Conservation (phyloP, 30 jellyfish, hydroid and myxozoan genomes). For the Cassiopea xamachana region DNA sequence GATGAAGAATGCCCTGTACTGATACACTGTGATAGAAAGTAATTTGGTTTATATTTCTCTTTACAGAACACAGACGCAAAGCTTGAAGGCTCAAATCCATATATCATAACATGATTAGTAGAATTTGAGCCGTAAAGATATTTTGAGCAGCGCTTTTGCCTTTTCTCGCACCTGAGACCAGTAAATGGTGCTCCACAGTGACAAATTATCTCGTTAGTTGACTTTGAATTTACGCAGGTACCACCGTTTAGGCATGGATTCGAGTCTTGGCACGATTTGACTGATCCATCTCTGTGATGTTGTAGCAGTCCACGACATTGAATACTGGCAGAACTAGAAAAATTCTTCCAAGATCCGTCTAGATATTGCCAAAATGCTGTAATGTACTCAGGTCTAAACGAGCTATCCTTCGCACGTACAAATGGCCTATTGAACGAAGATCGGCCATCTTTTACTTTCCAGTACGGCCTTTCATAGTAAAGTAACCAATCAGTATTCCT, state of each 20-base stretch:
- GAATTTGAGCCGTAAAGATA: not conserved
- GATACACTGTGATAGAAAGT: conserved; percentile 42
- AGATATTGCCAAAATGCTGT: conserved; percentile 44
- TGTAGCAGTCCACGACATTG: conserved; percentile 40
- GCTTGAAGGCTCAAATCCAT: conserved; percentile 13
- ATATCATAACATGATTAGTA: not conserved
- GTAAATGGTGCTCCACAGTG: not conserved
- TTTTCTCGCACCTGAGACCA: not conserved
- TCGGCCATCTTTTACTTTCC: conserved; percentile 39
- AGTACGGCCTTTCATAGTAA: conserved; percentile 29
- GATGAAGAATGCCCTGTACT: not conserved
- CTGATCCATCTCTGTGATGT: not conserved
- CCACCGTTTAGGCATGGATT: conserved; percentile 49
- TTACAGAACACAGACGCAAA: conserved; percentile 59
- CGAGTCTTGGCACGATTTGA: conserved; percentile 7
- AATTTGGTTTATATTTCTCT: conserved; percentile 35
- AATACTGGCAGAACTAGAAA: conserved; percentile 5
- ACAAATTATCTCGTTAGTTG: conserved; percentile 43
- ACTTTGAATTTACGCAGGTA: conserved; percentile 5
- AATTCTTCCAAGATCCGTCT: conserved; percentile 24
- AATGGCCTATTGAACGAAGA: not conserved
- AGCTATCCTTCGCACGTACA: conserved; percentile 28
- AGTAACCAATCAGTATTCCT: conserved; percentile 39
- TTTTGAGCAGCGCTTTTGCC: conserved; percentile 10
- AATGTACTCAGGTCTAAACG: conserved; percentile 59